Conservation (phyloP, 2,797 vertebrate genomes). For the Spondyliosoma cantharus region DNA sequence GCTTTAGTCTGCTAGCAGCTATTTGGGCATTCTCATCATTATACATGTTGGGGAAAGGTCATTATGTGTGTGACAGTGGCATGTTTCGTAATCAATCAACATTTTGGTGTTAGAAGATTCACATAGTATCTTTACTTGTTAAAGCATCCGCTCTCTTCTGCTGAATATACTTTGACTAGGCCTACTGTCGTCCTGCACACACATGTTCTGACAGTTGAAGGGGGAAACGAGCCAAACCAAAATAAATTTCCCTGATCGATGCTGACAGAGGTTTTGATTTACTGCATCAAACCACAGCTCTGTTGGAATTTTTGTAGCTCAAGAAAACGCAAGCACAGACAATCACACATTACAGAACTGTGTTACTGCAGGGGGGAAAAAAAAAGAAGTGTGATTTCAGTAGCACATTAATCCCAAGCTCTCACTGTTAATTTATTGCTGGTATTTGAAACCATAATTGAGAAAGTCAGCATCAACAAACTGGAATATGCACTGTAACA, state of each 20-base stretch:
- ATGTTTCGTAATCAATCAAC: background rate
- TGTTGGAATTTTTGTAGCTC: conserved; percentile 25
- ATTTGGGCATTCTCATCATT: background rate
- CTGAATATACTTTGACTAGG: conserved; percentile 20
- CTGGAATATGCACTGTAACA: background rate
- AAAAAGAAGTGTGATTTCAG: background rate
- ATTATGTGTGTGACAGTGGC: background rate
- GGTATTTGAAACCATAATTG: background rate
- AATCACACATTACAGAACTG: background rate
- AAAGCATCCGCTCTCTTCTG: background rate
- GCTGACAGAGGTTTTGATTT: conserved; percentile 25
- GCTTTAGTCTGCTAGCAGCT: background rate
- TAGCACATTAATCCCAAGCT: background rate
- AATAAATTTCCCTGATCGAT: conserved; percentile 14
- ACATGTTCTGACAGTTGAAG: conserved; percentile 33
- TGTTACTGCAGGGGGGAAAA: conserved; percentile 20
- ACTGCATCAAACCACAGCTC: conserved; percentile 21
- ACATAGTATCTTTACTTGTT: background rate
- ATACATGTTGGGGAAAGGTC: too few relatives aligned
- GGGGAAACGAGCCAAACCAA: conserved; percentile 20
- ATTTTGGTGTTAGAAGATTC: background rate
- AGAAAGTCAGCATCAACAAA: conserved; percentile 10
- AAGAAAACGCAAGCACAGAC: conserved; percentile 13
- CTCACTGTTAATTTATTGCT: conserved; percentile 6
- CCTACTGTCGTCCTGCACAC: conserved; percentile 19